Conservation (phyloP, 2,888 invertebrate species). For the Amphipoea oculea region DNA sequence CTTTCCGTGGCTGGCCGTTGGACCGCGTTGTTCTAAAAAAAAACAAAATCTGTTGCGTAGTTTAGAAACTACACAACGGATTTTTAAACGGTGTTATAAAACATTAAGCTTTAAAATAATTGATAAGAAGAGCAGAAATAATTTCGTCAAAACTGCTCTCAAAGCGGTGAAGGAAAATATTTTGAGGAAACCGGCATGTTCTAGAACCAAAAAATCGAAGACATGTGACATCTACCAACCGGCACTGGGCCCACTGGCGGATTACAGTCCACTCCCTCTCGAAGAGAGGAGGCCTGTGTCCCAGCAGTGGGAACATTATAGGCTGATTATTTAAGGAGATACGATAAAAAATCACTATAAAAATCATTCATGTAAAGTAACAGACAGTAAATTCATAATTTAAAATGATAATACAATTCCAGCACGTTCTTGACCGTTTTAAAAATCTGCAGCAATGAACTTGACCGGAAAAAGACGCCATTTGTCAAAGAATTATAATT, state of each 20-base stretch:
- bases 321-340: too few relatives aligned
- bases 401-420: conserved; percentile 12
- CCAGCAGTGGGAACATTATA: too few relatives aligned
- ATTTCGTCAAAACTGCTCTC: too few relatives aligned
- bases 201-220: too few relatives aligned
- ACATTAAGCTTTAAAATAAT: neutral
- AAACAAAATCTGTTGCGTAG: too few relatives aligned
- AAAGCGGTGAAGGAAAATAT: too few relatives aligned
- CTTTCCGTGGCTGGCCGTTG: neutral
- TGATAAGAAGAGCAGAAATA: neutral
- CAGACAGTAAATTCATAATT: neutral
- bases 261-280: too few relatives aligned
- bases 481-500: conserved; percentile 57
- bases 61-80: too few relatives aligned
- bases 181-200: too few relatives aligned
- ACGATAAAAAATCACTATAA: neutral
- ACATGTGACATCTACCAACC: too few relatives aligned
- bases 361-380: conserved; percentile 2
- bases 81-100: neutral
- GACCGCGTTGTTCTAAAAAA: neutral
- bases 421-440: conserved; percentile 25
- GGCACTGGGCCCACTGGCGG: too few relatives aligned
- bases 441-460: conserved; percentile 34
- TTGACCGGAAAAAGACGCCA: conserved; percentile 50
- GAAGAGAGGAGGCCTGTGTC: too few relatives aligned